These are phyloP conservation scores for Cyanoderma ruficeps DNA, from an alignment of 2,113 vertebrate genomes.

Conservation along the genomic window DNA sequence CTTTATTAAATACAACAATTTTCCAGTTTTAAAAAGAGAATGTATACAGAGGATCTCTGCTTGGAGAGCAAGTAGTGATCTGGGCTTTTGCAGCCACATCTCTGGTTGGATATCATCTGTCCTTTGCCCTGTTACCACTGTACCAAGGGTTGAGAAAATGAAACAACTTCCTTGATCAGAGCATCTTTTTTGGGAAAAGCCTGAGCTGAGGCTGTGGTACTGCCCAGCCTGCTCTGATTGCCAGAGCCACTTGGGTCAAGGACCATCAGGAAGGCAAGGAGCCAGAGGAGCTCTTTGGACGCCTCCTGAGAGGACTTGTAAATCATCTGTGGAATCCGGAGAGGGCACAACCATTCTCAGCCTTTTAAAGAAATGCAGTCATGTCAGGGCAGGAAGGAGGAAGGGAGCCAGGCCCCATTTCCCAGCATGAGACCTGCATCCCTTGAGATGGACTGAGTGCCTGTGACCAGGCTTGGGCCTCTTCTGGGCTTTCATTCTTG, in stretches of 20 bases:
- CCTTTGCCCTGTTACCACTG: background rate
- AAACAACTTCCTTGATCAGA: accelerated
- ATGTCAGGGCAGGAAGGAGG: accelerated
- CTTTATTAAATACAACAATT: background rate
- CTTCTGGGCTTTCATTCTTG: background rate
- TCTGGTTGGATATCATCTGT: background rate
- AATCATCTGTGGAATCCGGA: background rate
- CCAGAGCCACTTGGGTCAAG: background rate
- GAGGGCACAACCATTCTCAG: background rate
- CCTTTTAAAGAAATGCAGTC: background rate
- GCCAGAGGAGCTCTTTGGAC: background rate
- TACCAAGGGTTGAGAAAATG: background rate
- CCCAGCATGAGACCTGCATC: background rate
- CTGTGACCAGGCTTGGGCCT: background rate
- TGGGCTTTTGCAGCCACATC: background rate
- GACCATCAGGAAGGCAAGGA: background rate
- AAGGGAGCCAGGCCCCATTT: background rate
- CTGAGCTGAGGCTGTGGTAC: accelerated
- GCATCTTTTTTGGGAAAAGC: background rate
- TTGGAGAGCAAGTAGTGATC: background rate
- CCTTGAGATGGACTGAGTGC: accelerated
- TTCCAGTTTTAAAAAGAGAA: background rate
- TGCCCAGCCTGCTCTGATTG: background rate
- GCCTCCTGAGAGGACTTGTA: background rate
- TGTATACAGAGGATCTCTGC: background rate